Conservation (phyloP, 2,113 vertebrate species). For the Neolamprologus sp. region DNA sequence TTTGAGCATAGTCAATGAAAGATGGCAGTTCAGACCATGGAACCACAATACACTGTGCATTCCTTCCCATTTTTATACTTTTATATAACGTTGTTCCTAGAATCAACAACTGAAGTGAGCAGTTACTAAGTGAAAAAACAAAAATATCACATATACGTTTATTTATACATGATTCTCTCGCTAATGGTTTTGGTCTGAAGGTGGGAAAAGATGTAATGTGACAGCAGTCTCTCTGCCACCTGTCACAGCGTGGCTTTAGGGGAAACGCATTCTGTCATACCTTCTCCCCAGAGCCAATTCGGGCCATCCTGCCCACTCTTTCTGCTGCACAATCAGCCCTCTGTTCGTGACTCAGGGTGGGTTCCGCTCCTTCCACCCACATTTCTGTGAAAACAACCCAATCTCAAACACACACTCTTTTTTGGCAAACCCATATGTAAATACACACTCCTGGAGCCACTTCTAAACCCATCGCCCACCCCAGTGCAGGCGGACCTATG, state of each 20-base stretch:
- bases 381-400: slow-evolving; percentile 70
- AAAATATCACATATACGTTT: slow-evolving; percentile 5
- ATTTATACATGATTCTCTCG: not conserved
- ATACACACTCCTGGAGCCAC: slow-evolving; percentile 47
- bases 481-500: slow-evolving; percentile 42
- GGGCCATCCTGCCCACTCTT: slow-evolving; percentile 36
- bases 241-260: slow-evolving; percentile 49
- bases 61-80: not conserved
- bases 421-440: slow-evolving; percentile 44
- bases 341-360: slow-evolving; percentile 67
- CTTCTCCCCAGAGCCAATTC: slow-evolving; percentile 9
- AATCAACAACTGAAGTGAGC: not conserved
- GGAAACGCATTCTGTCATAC: slow-evolving; percentile 28
- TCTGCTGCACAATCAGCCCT: slow-evolving; percentile 63
- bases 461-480: slow-evolving; percentile 54
- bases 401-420: slow-evolving; percentile 59
- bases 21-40: slow-evolving; percentile 26
- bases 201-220: slow-evolving; percentile 23
- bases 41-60: not conserved
- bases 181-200: not conserved
- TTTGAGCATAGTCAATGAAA: slow-evolving; percentile 31
- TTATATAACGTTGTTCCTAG: not conserved
- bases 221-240: slow-evolving; percentile 59
- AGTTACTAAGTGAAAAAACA: not conserved
- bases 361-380: slow-evolving; percentile 53